These are phyloP conservation scores for Drosophila tropicalis DNA, from an alignment of 1,140 invertebrate genomes.

Conservation along the genomic window DNA sequence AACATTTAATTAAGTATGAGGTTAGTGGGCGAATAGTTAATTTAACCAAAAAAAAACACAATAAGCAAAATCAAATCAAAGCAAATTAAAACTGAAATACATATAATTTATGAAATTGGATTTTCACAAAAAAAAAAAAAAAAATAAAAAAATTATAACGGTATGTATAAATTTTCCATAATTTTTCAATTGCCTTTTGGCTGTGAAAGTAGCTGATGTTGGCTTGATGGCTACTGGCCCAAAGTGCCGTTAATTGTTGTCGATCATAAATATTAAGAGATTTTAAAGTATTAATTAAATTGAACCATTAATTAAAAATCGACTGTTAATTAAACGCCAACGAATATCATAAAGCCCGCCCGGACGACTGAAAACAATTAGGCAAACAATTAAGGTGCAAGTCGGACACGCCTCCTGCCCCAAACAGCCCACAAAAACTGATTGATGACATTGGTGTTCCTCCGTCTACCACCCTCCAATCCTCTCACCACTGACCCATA, in stretches of 20 bases:
- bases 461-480: background rate
- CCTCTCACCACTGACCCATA: no score
- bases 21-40: slow-evolving; percentile 48
- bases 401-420: slow-evolving; percentile 38
- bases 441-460: slow-evolving; percentile 59
- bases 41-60: slow-evolving; percentile 52
- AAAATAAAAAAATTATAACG: background rate
- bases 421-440: slow-evolving; percentile 42
- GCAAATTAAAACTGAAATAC: slow-evolving; percentile 13
- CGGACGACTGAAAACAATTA: slow-evolving; percentile 63
- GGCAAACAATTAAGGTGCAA: slow-evolving; percentile 72
- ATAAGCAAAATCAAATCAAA: slow-evolving; percentile 33
- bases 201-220: slow-evolving; percentile 49
- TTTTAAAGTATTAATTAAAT: slow-evolving; percentile 66
- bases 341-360: slow-evolving; percentile 50
- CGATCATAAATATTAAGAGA: slow-evolving; percentile 68
- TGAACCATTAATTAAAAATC: slow-evolving; percentile 64
- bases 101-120: slow-evolving; percentile 21
- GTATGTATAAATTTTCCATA: background rate
- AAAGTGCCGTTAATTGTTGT: slow-evolving; percentile 51
- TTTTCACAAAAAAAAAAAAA: slow-evolving; percentile 23
- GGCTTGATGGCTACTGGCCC: slow-evolving; percentile 20
- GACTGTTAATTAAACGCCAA: slow-evolving; percentile 64
- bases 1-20: slow-evolving; percentile 60
- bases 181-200: slow-evolving; percentile 36